Percentiles rank a stretch among this genome's conserved stretches.
Evolutionary conservation across 2,888 invertebrate species (phyloP).

Genomic region (Hoplodrina ambigua): DNA sequence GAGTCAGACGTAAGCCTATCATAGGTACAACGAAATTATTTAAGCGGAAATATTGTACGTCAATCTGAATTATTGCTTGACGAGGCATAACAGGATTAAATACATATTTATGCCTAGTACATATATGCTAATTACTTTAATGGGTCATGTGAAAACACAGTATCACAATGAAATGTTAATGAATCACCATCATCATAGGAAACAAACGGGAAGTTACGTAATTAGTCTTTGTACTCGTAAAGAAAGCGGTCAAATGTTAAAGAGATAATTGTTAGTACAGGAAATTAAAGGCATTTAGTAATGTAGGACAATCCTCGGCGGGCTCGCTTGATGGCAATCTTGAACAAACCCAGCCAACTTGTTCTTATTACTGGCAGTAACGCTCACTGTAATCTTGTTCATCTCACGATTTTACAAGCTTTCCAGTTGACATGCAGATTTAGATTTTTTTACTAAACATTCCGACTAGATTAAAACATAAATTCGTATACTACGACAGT

Average conservation of each 20-base stretch:
- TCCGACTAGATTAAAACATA: constrained; percentile 21
- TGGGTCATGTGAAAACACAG: constrained; percentile 26
- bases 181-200: constrained; percentile 51
- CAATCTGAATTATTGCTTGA: constrained; percentile 35
- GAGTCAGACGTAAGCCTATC: constrained; percentile 43
- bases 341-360: constrained; percentile 60
- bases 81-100: constrained; percentile 22
- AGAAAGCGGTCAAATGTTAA: constrained; percentile 90
- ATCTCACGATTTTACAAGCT: constrained; percentile 68
- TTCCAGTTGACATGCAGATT: constrained; percentile 58
- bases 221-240: constrained; percentile 79
- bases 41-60: constrained; percentile 42
- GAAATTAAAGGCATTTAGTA: constrained; percentile 88
- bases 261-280: constrained; percentile 89
- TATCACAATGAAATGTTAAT: constrained; percentile 35
- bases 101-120: constrained; percentile 19
- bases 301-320: constrained; percentile 81
- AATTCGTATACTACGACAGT: constrained; percentile 8
- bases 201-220: constrained; percentile 79
- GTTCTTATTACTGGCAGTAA: constrained; percentile 61
- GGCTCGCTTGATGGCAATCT: constrained; percentile 66
- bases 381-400: constrained; percentile 62
- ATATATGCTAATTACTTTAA: constrained; percentile 7
- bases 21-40: constrained; percentile 33
- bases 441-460: constrained; percentile 38